Conservation (phyloP, 2,888 invertebrate species). For the Xylota sylvarum region DNA sequence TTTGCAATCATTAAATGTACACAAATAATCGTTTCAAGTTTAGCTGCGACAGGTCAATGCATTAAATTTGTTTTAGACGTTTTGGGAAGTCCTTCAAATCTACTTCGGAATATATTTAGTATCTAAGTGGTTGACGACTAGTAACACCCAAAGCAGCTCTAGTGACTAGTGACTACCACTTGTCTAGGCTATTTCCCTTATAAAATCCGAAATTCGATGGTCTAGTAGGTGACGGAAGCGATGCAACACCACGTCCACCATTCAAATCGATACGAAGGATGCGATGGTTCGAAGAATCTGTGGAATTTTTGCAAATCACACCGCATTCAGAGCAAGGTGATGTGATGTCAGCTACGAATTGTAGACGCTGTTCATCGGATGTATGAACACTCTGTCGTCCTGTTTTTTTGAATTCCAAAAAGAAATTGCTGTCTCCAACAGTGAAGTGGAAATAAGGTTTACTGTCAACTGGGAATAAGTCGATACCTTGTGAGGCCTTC, state of each 20-base stretch:
- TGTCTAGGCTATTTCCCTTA: conserved; percentile 49
- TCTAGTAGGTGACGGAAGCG: conserved; percentile 34
- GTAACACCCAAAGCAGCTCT: conserved; percentile 75
- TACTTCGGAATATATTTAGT: too few relatives aligned
- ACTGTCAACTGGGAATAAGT: conserved; percentile 90
- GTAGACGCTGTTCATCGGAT: conserved; percentile 89
- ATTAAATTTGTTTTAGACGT: too few relatives aligned
- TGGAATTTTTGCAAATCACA: conserved; percentile 92
- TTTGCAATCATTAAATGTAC: too few relatives aligned
- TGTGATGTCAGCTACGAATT: conserved; percentile 92
- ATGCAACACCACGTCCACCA: neutral
- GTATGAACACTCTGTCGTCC: conserved; percentile 91
- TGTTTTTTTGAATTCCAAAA: conserved; percentile 91
- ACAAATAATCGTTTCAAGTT: too few relatives aligned
- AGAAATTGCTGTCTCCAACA: conserved; percentile 92
- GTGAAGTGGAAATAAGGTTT: conserved; percentile 91
- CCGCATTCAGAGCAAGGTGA: conserved; percentile 89
- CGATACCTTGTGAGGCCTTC: conserved; percentile 94
- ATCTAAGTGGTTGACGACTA: conserved; percentile 79
- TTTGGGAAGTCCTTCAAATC: too few relatives aligned
- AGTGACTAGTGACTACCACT: conserved; percentile 79
- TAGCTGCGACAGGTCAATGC: too few relatives aligned
- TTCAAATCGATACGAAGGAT: conserved; percentile 87
- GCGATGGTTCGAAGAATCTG: conserved; percentile 90
- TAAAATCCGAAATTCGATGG: conserved; percentile 56